Conservation (phyloP, 2,888 invertebrate genomes). For the Tuberolachnus salignus region DNA sequence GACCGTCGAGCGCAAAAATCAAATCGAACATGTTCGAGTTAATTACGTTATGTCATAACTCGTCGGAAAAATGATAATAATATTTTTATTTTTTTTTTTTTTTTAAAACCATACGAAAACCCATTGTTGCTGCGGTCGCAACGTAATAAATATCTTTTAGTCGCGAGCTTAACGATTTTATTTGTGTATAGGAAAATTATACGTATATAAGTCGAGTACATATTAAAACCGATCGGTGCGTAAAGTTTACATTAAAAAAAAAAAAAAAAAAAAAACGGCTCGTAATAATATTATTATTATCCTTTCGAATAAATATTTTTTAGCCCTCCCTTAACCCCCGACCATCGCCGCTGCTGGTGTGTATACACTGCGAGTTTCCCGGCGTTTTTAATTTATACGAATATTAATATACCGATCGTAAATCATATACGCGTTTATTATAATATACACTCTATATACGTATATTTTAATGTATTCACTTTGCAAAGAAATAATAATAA, state of each 20-base stretch:
- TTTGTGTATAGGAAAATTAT: background rate
- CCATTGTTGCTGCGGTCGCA: too few species aligned
- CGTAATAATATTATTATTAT: background rate
- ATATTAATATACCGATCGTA: conserved; percentile 3
- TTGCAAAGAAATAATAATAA: conserved; percentile 24
- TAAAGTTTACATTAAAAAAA: background rate
- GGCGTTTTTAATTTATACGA: conserved; percentile 27
- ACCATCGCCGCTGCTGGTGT: background rate
- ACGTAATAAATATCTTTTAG: too few species aligned
- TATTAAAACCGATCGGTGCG: background rate
- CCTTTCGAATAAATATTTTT: conserved; percentile 10
- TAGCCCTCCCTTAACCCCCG: background rate
- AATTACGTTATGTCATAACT: too few species aligned
- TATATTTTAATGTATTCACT: conserved; percentile 27
- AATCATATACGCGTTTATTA: conserved; percentile 18
- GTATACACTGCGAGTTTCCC: conserved; percentile 1
- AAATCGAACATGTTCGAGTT: background rate
- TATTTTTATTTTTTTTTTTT: too few species aligned
- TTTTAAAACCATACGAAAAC: too few species aligned
- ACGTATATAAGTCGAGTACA: background rate
- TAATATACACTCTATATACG: background rate
- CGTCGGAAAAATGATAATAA: too few species aligned
- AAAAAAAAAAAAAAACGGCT: too few species aligned
- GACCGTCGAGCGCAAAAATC: background rate
- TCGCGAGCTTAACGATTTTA: background rate